These are phyloP conservation scores for Leptopilina boulardi DNA, from an alignment of 1,140 invertebrate genomes.

Conservation along the genomic window DNA sequence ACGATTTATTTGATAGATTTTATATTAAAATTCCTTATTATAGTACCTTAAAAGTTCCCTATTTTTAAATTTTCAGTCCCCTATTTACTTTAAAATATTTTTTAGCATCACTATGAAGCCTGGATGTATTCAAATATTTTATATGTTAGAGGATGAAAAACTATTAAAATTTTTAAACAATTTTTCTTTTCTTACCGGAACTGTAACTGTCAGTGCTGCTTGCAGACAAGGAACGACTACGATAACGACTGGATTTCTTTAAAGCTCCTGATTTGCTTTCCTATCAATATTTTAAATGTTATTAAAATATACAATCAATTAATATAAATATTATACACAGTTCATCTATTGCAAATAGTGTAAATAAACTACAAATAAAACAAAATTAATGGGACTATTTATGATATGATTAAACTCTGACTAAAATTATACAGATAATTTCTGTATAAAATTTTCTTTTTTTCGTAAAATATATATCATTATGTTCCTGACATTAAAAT, in stretches of 20 bases:
- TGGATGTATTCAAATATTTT: no score
- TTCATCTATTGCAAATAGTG: conserved; percentile 59
- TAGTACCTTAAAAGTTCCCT: no score
- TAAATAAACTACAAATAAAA: conserved; percentile 67
- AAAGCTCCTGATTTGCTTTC: conserved; percentile 84
- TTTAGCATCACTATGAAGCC: no score
- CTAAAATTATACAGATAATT: conserved; percentile 62
- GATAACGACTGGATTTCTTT: conserved; percentile 89
- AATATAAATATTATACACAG: conserved; percentile 19
- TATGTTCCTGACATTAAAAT: no score
- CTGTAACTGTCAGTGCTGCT: conserved; percentile 96
- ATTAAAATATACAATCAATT: conserved; percentile 23
- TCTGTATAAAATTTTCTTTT: no score
- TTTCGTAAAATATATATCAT: no score
- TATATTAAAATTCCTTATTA: no score
- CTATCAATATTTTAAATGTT: conserved; percentile 69
- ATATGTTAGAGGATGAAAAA: no score
- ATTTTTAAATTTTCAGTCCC: no score
- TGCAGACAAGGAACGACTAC: conserved; percentile 92
- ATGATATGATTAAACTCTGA: conserved; percentile 56
- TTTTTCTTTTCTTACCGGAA: conserved; percentile 82
- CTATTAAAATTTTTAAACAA: not conserved
- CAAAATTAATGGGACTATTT: conserved; percentile 69
- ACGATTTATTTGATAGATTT: no score
- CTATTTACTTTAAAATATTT: no score